phyloP scores from a whole-genome alignment of 2,888 invertebrate genomes.

The Drosophila tanythrix region DNA sequence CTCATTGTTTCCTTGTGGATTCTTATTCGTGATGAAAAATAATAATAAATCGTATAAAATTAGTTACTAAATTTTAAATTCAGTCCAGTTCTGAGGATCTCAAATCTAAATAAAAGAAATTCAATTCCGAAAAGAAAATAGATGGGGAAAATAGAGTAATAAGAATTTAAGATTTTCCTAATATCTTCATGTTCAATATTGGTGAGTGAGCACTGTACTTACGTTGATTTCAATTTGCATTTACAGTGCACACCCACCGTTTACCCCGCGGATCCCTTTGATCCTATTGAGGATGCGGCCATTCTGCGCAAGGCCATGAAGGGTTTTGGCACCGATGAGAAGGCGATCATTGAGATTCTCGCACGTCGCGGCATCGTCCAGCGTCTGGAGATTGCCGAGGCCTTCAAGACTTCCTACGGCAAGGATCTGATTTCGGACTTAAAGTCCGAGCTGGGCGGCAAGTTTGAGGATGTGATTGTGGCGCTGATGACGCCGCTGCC shows the following conservation, averaged over 20 bases:
- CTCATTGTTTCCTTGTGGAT: neutral
- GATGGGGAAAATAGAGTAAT: neutral
- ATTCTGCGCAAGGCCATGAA: slow-evolving; percentile 96
- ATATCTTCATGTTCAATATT: neutral
- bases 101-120: neutral
- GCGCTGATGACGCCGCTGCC: slow-evolving; percentile 95
- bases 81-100: neutral
- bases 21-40: neutral
- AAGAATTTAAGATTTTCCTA: neutral
- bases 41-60: neutral
- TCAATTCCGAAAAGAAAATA: neutral
- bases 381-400: slow-evolving; percentile 94
- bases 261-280: slow-evolving; percentile 94
- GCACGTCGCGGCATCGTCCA: slow-evolving; percentile 95
- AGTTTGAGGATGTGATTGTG: slow-evolving; percentile 95
- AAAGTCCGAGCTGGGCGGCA: slow-evolving; percentile 95
- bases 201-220: neutral
- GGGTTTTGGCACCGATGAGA: slow-evolving; percentile 96
- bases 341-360: slow-evolving; percentile 95
- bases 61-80: neutral
- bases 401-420: slow-evolving; percentile 96
- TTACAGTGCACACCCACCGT: slow-evolving; percentile 94
- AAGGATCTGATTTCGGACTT: slow-evolving; percentile 93
- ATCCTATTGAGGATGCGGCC: slow-evolving; percentile 93
- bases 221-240: slow-evolving; percentile 7